These are phyloP conservation scores for Bambusicola thoracicus DNA, from an alignment of 2,113 vertebrate genomes.

Conservation along the genomic window DNA sequence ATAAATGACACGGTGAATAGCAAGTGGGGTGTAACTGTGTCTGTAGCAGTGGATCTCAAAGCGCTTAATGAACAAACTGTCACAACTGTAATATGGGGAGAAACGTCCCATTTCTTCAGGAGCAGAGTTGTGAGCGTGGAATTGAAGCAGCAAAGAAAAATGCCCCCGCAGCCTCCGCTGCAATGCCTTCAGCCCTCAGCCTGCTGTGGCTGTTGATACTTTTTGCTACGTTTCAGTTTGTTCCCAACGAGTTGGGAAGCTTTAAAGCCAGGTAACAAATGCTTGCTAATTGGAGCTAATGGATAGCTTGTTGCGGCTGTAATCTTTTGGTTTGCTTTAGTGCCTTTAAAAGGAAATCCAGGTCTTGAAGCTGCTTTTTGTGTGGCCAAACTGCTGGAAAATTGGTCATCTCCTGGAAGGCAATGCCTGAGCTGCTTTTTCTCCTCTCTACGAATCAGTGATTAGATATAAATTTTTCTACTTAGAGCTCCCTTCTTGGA, in stretches of 20 bases:
- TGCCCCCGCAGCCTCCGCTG: not conserved
- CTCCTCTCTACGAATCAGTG: constrained; percentile 18
- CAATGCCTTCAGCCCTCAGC: not conserved
- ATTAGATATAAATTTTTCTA: constrained; percentile 5
- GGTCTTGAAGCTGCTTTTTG: not conserved
- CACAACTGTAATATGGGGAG: not conserved
- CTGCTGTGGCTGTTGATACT: constrained; percentile 37
- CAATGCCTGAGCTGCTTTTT: not conserved
- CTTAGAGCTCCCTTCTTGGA: not conserved
- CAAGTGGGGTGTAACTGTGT: not conserved
- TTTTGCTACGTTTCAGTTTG: constrained; percentile 47
- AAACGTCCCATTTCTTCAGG: not conserved
- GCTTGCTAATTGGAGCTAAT: constrained; percentile 53
- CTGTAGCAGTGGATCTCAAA: not conserved
- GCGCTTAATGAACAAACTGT: not conserved
- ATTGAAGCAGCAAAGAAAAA: not conserved
- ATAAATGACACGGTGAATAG: no score
- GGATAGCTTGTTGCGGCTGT: constrained; percentile 47
- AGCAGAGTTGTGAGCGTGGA: not conserved
- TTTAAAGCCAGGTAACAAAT: constrained; percentile 59
- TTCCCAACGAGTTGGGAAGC: constrained; percentile 43
- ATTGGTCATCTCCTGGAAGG: constrained; percentile 50
- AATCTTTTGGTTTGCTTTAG: constrained; percentile 48
- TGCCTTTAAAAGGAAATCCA: not conserved
- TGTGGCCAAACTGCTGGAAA: constrained; percentile 49